Conservation (phyloP, 2,888 invertebrate genomes). For the Anoplius nigerrimus region DNA sequence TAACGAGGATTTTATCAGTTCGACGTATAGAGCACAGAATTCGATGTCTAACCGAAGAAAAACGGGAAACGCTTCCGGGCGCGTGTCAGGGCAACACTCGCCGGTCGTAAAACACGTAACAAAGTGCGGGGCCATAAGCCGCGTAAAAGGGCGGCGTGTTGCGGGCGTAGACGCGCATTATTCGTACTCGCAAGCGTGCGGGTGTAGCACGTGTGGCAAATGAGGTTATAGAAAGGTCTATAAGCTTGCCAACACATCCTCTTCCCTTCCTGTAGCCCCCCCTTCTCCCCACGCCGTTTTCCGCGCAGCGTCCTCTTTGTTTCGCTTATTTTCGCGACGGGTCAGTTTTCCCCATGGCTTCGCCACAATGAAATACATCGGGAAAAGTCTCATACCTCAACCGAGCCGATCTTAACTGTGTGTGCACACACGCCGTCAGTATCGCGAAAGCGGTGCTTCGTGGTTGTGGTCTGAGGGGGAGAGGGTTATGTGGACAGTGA, state of each 20-base stretch:
- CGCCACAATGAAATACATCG: conserved; percentile 29
- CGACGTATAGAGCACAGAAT: no score
- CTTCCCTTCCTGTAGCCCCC: not conserved
- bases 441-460: no score
- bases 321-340: conserved; percentile 4
- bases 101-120: not conserved
- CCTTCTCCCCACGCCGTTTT: not conserved
- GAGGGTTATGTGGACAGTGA: no score
- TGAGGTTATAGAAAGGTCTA: conserved; percentile 4
- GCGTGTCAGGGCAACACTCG: no score
- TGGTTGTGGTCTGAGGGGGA: no score
- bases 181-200: not conserved
- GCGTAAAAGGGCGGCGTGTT: no score
- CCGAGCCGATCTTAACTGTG: conserved; percentile 10
- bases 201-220: conserved; percentile 16
- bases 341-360: conserved; percentile 19
- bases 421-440: no score
- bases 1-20: no score
- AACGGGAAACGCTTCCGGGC: no score
- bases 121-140: not conserved
- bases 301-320: not conserved
- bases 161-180: no score
- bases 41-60: no score
- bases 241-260: conserved; percentile 10
- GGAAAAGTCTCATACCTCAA: conserved; percentile 7